Conservation (phyloP, 2,797 vertebrate genomes). For the Myotis findleyi region DNA sequence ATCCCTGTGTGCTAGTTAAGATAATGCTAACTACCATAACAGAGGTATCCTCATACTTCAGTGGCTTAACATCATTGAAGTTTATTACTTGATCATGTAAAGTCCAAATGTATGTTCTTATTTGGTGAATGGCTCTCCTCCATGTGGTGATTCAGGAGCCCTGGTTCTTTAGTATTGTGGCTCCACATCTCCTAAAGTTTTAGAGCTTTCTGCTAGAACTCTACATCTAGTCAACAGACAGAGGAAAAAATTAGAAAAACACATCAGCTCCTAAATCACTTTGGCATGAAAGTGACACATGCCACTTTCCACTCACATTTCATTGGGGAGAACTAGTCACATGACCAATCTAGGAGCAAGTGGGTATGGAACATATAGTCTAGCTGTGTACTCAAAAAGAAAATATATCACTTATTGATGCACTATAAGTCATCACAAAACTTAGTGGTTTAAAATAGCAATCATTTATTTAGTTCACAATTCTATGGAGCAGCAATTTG, state of each 20-base stretch:
- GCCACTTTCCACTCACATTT: slow-evolving; percentile 16
- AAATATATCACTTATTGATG: neutral
- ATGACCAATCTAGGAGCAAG: slow-evolving; percentile 10
- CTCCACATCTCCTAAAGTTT: neutral
- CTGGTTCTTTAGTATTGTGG: neutral
- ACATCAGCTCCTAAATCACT: neutral
- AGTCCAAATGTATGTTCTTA: neutral
- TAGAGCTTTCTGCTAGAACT: slow-evolving; percentile 11
- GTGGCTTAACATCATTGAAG: neutral
- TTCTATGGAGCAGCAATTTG: slow-evolving; percentile 31
- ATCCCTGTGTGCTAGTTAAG: neutral
- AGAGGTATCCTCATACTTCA: neutral
- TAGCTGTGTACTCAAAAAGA: neutral
- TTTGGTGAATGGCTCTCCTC: slow-evolving; percentile 23
- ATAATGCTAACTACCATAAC: neutral
- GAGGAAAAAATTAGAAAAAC: neutral
- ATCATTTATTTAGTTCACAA: neutral
- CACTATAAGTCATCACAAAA: slow-evolving; percentile 25
- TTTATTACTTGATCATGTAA: slow-evolving; percentile 49
- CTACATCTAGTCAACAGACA: neutral
- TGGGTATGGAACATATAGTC: neutral
- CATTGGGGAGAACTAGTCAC: neutral
- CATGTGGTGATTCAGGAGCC: neutral
- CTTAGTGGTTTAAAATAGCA: slow-evolving; percentile 4
- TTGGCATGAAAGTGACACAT: neutral